These are phyloP conservation scores for Stigmatopora argus DNA, from an alignment of 2,113 vertebrate genomes.

Conservation along the genomic window DNA sequence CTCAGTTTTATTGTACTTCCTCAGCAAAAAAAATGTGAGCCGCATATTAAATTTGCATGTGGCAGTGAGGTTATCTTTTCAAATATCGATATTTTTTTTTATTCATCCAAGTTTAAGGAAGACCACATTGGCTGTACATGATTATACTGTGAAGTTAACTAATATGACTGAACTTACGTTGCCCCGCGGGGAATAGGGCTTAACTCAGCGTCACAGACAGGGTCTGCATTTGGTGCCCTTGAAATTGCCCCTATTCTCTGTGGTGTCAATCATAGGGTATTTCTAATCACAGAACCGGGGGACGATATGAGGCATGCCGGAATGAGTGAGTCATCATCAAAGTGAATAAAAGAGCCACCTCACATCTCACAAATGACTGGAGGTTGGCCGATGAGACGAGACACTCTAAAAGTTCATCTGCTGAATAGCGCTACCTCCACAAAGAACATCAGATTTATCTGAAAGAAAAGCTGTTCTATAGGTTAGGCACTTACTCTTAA, in stretches of 20 bases:
- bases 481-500: slow-evolving; percentile 2
- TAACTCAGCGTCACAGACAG: neutral
- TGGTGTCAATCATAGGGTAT: slow-evolving; percentile 59
- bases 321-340: slow-evolving; percentile 52
- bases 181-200: neutral
- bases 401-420: neutral
- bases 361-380: slow-evolving; percentile 39
- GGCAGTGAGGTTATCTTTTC: neutral
- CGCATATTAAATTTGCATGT: no score
- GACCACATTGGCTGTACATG: neutral
- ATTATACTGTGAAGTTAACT: neutral
- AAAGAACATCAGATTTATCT: neutral
- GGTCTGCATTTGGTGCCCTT: neutral
- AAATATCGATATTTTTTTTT: neutral
- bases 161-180: neutral
- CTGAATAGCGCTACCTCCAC: neutral
- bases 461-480: neutral
- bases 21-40: no score
- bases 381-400: slow-evolving; percentile 40
- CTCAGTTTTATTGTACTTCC: no score
- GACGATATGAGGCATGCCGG: slow-evolving; percentile 53
- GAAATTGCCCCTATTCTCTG: slow-evolving; percentile 32
- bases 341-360: slow-evolving; percentile 37
- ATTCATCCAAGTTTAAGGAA: neutral
- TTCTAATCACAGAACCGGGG: slow-evolving; percentile 59